A percentile compares a stretch with the other conserved stretches of the same genome.
phyloP scores from a whole-genome alignment of 1,140 invertebrate species.

The Littorina saxatilis region DNA sequence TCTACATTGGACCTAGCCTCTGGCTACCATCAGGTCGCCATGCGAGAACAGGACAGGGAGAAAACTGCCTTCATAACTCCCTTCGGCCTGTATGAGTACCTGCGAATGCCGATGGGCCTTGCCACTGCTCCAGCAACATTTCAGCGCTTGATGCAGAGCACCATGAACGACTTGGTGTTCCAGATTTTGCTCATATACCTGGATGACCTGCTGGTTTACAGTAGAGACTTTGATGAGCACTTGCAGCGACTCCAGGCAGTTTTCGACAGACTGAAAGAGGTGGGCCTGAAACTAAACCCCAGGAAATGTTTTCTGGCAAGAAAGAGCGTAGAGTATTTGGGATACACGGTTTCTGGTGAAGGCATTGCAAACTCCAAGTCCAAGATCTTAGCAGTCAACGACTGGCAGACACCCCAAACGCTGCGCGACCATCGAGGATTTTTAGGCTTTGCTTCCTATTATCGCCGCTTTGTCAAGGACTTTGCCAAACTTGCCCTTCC shows the following conservation, averaged over 20 bases:
- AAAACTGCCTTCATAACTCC: slow-evolving; percentile 47
- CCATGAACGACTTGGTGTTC: slow-evolving; percentile 43
- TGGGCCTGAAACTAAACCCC: slow-evolving; percentile 44
- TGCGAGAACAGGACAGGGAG: slow-evolving; percentile 29
- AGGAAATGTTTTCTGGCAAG: slow-evolving; percentile 51
- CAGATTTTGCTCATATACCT: slow-evolving; percentile 50
- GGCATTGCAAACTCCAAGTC: slow-evolving; percentile 68
- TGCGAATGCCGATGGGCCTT: slow-evolving; percentile 49
- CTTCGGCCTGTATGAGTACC: slow-evolving; percentile 47
- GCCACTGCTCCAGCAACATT: slow-evolving; percentile 34
- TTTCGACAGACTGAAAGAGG: slow-evolving; percentile 48
- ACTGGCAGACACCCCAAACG: slow-evolving; percentile 59
- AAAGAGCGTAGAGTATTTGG: slow-evolving; percentile 41
- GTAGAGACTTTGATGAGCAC: slow-evolving; percentile 29
- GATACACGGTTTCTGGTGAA: slow-evolving; percentile 50
- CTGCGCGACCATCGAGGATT: slow-evolving; percentile 73
- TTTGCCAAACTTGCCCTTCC: slow-evolving; percentile 64
- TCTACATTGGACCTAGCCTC: slow-evolving; percentile 42
- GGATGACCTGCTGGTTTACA: slow-evolving; percentile 56
- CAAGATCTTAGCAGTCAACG: slow-evolving; percentile 72
- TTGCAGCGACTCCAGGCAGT: slow-evolving; percentile 50
- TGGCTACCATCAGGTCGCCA: slow-evolving; percentile 46
- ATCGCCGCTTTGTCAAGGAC: slow-evolving; percentile 69
- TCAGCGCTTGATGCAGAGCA: not conserved
- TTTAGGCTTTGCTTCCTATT: slow-evolving; percentile 75